Conservation (phyloP, 2,797 vertebrate genomes). For the Peromyscus nudipes region DNA sequence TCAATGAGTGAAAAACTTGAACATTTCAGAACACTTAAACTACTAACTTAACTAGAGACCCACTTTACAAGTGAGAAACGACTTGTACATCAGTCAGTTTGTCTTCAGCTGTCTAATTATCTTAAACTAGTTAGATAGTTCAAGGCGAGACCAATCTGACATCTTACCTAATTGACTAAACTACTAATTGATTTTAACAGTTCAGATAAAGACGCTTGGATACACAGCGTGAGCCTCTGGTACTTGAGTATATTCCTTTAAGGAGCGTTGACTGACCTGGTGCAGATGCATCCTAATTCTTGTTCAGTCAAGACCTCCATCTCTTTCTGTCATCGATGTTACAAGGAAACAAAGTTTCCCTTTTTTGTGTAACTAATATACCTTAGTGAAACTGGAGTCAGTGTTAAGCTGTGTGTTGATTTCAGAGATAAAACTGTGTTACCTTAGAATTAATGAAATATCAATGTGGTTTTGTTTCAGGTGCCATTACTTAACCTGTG, state of each 20-base stretch:
- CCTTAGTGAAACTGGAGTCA: slow-evolving; percentile 70
- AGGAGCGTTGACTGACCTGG: slow-evolving; percentile 17
- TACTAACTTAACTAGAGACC: slow-evolving; percentile 59
- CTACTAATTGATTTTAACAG: slow-evolving; percentile 55
- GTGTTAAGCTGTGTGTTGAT: slow-evolving; percentile 71
- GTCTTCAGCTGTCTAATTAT: slow-evolving; percentile 35
- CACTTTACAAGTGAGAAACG: slow-evolving; percentile 71
- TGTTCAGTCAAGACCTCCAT: slow-evolving; percentile 57
- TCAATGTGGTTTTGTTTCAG: slow-evolving; percentile 78
- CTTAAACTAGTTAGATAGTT: slow-evolving; percentile 48
- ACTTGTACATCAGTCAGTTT: slow-evolving; percentile 62
- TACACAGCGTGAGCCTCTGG: slow-evolving; percentile 4
- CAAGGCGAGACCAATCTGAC: neutral
- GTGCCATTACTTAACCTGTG: slow-evolving; percentile 74
- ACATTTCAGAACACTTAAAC: slow-evolving; percentile 68
- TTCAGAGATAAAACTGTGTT: slow-evolving; percentile 80
- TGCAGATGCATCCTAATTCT: neutral
- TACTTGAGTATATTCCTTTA: slow-evolving; percentile 63
- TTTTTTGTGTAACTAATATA: slow-evolving; percentile 57
- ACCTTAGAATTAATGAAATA: slow-evolving; percentile 75
- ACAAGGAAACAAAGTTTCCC: slow-evolving; percentile 64
- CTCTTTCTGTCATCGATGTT: slow-evolving; percentile 66
- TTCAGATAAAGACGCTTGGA: slow-evolving; percentile 58
- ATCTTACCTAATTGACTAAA: slow-evolving; percentile 44
- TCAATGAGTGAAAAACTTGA: slow-evolving; percentile 30